Percentiles rank a stretch among this genome's conserved stretches.
Evolutionary conservation across 2,113 vertebrate genomes (phyloP).

Genomic region (Astatotilapia flaviijosephi): DNA sequence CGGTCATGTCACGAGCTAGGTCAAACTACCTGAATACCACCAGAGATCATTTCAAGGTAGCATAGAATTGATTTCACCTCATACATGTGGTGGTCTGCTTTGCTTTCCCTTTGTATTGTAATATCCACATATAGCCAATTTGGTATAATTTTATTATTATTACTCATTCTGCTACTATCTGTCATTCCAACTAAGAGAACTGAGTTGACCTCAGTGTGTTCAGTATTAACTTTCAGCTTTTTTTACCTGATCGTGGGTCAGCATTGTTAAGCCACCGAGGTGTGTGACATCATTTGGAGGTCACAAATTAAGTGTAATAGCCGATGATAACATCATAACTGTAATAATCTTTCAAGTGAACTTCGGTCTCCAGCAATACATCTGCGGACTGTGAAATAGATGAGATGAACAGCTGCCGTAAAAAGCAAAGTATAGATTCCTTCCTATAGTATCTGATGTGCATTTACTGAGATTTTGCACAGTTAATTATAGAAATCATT

Average conservation of each 20-base stretch:
- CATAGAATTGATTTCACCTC: background rate
- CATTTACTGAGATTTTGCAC: background rate
- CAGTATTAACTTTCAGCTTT: background rate
- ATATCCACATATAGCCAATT: background rate
- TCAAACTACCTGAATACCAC: background rate
- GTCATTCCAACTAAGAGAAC: background rate
- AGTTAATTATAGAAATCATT: background rate
- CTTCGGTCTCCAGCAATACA: background rate
- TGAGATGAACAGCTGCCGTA: background rate
- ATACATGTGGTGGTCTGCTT: background rate
- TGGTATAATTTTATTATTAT: background rate
- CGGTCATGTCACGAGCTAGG: background rate
- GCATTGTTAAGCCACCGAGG: background rate
- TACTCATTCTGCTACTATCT: background rate
- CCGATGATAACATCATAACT: background rate
- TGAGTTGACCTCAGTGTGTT: background rate
- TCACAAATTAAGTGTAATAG: background rate
- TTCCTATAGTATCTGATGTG: background rate
- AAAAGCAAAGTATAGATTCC: background rate
- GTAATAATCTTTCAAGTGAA: background rate
- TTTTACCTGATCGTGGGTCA: background rate
- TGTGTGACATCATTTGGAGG: background rate
- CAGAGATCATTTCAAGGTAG: background rate
- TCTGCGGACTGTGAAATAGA: background rate
- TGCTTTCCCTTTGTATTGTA: background rate